Percentiles rank a stretch among this genome's conserved stretches.
Evolutionary conservation across 2,113 vertebrate species (phyloP).

Genomic region (Megaceryle maxima): DNA sequence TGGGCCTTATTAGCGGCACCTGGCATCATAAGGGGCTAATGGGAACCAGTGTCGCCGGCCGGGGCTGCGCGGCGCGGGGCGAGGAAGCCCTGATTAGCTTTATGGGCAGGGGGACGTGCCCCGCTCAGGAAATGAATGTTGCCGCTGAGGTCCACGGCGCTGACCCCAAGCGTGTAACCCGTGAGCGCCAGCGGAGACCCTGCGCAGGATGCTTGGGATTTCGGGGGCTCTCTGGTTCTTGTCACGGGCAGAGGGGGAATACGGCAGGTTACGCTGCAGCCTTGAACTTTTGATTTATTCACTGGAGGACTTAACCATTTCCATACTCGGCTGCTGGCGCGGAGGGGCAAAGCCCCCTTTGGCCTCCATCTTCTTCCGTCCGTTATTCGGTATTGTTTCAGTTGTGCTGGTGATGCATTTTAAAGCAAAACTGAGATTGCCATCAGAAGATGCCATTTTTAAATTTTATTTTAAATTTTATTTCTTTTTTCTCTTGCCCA

Average conservation of each 20-base stretch:
- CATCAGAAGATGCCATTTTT: neutral
- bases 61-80: slow-evolving; percentile 65
- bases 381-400: neutral
- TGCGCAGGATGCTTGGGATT: slow-evolving; percentile 77
- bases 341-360: neutral
- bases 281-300: slow-evolving; percentile 83
- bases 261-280: slow-evolving; percentile 53
- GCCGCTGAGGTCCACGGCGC: slow-evolving; percentile 73
- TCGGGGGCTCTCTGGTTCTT: slow-evolving; percentile 83
- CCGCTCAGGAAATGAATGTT: slow-evolving; percentile 92
- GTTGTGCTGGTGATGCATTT: accelerated
- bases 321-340: slow-evolving; percentile 13
- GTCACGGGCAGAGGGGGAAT: slow-evolving; percentile 74
- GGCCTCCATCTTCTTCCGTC: neutral
- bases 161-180: slow-evolving; percentile 83
- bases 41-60: slow-evolving; percentile 79
- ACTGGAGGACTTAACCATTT: slow-evolving; percentile 74
- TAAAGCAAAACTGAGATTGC: neutral
- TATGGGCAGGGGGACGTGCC: slow-evolving; percentile 86
- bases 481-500: neutral
- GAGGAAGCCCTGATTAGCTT: slow-evolving; percentile 89
- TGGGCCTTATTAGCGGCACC: slow-evolving; percentile 90
- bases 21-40: slow-evolving; percentile 83
- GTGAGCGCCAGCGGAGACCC: slow-evolving; percentile 73
- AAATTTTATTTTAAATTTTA: accelerated